A percentile compares a stretch with the other conserved stretches of the same genome.
These are phyloP conservation scores for Lanius collurio DNA, from an alignment of 2,113 vertebrate genomes.

Conservation along the genomic window DNA sequence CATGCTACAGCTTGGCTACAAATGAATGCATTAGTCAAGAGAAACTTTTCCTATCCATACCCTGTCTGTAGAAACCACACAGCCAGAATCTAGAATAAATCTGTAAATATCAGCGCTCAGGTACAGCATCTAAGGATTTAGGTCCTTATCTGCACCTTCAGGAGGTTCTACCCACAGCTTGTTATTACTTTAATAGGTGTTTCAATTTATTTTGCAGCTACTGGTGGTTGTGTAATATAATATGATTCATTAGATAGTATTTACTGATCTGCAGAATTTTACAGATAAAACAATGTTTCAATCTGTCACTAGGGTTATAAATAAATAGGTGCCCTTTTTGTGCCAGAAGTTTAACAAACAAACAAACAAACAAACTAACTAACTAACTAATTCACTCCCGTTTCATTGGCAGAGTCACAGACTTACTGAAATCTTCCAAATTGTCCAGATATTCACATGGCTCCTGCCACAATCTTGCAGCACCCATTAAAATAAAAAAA, in stretches of 20 bases:
- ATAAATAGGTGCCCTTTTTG: slow-evolving; percentile 33
- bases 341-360: slow-evolving; percentile 28
- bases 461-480: not conserved
- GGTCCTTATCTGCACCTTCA: not conserved
- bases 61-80: not conserved
- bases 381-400: not conserved
- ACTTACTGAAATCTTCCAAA: not conserved
- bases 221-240: not conserved
- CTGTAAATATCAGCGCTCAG: not conserved
- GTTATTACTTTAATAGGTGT: not conserved
- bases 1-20: not conserved
- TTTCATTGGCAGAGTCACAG: not conserved
- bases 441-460: not conserved
- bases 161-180: not conserved
- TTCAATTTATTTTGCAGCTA: not conserved
- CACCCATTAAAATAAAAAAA: not conserved
- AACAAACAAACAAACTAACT: not conserved
- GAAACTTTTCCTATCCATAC: not conserved
- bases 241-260: slow-evolving; percentile 22
- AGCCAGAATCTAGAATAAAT: not conserved
- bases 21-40: not conserved
- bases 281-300: slow-evolving; percentile 29
- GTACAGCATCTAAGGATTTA: not conserved
- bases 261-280: slow-evolving; percentile 13
- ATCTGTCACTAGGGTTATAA: slow-evolving; percentile 18